Evolutionary conservation across 2,888 invertebrate species (phyloP).

Genomic region (Hetaerina titia): DNA sequence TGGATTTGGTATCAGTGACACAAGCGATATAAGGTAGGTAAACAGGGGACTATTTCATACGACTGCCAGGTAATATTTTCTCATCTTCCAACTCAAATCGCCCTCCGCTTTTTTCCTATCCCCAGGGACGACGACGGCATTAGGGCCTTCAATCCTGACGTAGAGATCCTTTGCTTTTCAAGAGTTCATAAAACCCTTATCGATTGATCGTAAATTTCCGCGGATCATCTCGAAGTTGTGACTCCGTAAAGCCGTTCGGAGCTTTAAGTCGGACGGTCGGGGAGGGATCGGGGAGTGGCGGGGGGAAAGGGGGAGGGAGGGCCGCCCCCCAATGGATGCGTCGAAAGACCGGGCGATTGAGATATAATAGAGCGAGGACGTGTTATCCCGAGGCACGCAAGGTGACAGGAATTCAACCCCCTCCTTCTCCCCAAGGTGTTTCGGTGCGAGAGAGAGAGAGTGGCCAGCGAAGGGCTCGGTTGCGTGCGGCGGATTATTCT

Average conservation of each 20-base stretch:
- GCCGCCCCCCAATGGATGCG: neutral
- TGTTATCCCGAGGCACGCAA: no score
- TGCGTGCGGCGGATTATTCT: no score
- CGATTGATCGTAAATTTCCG: neutral
- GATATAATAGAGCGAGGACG: neutral
- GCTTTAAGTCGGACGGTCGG: neutral
- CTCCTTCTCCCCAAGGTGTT: no score
- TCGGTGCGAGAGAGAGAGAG: no score
- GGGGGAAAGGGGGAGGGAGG: neutral
- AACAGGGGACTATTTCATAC: no score
- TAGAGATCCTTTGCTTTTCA: neutral
- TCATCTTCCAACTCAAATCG: neutral
- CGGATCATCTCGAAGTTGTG: slow-evolving; percentile 5
- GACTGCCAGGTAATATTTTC: neutral
- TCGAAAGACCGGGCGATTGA: neutral
- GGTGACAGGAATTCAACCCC: no score
- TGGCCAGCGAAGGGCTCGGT: no score
- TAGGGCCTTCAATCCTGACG: neutral
- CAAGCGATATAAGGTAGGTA: no score
- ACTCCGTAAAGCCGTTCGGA: neutral
- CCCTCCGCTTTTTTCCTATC: neutral
- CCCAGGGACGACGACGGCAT: neutral
- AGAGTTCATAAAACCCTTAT: neutral
- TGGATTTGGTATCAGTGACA: no score
- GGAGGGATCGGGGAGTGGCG: no score